These are phyloP conservation scores for Brachionus rotundiformis DNA, from an alignment of 1,140 invertebrate genomes.

Conservation along the genomic window DNA sequence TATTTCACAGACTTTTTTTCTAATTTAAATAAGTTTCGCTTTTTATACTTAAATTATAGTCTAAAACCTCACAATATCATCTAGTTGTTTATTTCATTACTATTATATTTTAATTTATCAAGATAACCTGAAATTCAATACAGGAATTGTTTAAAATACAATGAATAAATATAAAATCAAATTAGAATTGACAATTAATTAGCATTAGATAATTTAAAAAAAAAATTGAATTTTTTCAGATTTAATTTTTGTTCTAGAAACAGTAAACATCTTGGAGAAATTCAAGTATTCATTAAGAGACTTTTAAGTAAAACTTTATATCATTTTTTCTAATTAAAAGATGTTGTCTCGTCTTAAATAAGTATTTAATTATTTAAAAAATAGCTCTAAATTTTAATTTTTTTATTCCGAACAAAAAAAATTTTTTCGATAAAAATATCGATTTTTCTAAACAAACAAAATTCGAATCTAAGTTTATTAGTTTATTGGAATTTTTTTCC, in stretches of 20 bases:
- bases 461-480: not conserved
- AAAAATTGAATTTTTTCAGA: not conserved
- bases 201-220: not conserved
- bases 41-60: not conserved
- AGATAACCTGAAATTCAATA: not conserved
- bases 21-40: not conserved
- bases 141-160: not conserved
- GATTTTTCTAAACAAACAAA: constrained; percentile 30
- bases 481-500: not conserved
- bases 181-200: not conserved
- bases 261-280: no score
- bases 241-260: not conserved
- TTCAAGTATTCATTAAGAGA: no score
- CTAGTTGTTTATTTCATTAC: not conserved
- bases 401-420: no score
- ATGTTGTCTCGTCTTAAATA: not conserved
- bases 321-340: not conserved
- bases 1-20: not conserved
- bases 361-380: not conserved
- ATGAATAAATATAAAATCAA: not conserved
- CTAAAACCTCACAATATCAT: not conserved
- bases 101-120: no score
- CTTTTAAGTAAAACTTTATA: no score
- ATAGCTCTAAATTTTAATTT: not conserved
- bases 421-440: not conserved